Evolutionary conservation across 2,797 vertebrate genomes (phyloP).

Genomic region (Paratrypauchen microcephalus): DNA sequence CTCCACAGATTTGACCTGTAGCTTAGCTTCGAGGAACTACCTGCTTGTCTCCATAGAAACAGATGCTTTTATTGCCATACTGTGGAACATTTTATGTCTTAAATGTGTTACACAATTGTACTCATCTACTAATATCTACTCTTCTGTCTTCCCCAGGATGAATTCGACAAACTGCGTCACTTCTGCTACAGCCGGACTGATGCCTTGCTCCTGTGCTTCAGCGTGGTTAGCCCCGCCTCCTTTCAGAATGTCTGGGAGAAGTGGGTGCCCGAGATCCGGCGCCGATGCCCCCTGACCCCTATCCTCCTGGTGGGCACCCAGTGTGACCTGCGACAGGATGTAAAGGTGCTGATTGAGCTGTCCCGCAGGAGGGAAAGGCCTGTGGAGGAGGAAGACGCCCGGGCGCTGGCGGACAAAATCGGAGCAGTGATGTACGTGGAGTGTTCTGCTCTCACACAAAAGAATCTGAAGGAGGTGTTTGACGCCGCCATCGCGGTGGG

Average conservation of each 20-base stretch:
- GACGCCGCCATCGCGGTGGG: constrained; percentile 82
- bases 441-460: constrained; percentile 86
- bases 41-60: too few species aligned
- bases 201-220: constrained; percentile 85
- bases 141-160: constrained; percentile 73
- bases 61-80: too few species aligned
- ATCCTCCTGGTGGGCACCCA: constrained; percentile 87
- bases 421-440: constrained; percentile 83
- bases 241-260: constrained; percentile 88
- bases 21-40: too few species aligned
- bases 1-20: too few species aligned
- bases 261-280: constrained; percentile 84
- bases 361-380: constrained; percentile 79
- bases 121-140: not conserved
- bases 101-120: not conserved
- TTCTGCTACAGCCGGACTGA: constrained; percentile 86
- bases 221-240: constrained; percentile 85
- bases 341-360: constrained; percentile 86
- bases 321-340: constrained; percentile 86
- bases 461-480: constrained; percentile 89
- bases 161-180: constrained; percentile 85
- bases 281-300: constrained; percentile 81
- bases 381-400: constrained; percentile 78
- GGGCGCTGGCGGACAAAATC: constrained; percentile 75
- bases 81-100: too few species aligned